Base-by-base conservation (phyloP, 2,888 invertebrate species). In the Mythimna loreyi region DNA sequence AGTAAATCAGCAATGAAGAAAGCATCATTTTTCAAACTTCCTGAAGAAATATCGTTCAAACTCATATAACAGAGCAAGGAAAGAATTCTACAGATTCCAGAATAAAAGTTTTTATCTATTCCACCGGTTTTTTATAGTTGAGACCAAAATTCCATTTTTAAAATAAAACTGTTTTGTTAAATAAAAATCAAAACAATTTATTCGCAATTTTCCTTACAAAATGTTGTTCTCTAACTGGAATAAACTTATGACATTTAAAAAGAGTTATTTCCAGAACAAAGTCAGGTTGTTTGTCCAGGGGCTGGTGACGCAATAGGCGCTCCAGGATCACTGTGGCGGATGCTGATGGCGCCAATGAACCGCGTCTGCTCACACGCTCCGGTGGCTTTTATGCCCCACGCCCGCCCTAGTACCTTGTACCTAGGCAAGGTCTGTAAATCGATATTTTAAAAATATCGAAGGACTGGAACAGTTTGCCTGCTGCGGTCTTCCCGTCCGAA, bases 311-410 rank as follows among this genome's bases (percentile, higher is more conserved):
- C 66, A 75, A 69, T 80, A 62, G 66, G 81, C 71, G 84, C 82
- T 80, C 53, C 68, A 82, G 74, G 80, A 79, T 78, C 80, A 81
- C 81, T 75, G 72, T 73, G 75, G 73, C 83, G 70, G 71, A 74
- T 75, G 72, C 78, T 75, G 80, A 85, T 83, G 84, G 84, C 80
- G 67, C 78, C 82, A 86, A 81, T 82, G 84, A 86, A 84, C 80
- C 88, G 85, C 45, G 67, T 53, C 66, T 73, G 79, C 71, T 83
- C 78, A 82, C 78, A 82, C 86, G 86, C 85, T 79, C 67, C 72
- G 78, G 60, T 84, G 75, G 80, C 72, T 83, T 81, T 80, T 78
- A 83, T 72, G 80, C 76, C 73, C 56, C 74, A 80, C 71, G 76
- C 75, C 63, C 50, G 56, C 57, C 23, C 50, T 52, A 62, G 61